Percentiles rank a stretch among this genome's conserved stretches.
These are phyloP conservation scores for Otocyon megalotis DNA, from an alignment of 2,113 vertebrate species.

Conservation along the genomic window DNA sequence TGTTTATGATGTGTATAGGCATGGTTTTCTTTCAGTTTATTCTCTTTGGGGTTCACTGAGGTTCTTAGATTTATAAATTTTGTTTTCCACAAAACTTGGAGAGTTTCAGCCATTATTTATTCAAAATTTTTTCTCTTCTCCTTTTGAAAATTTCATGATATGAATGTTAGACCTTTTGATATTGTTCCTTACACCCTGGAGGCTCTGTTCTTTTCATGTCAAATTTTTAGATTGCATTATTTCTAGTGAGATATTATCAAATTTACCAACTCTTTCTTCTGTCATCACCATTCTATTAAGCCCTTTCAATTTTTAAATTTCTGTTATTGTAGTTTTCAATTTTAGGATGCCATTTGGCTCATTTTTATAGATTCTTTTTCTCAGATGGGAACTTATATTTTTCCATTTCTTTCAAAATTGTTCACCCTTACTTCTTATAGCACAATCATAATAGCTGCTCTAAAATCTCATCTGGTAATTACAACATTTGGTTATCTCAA, in stretches of 20 bases:
- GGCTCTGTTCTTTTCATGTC: neutral
- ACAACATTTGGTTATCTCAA: neutral
- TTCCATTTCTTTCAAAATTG: conserved; percentile 3
- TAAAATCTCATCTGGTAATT: neutral
- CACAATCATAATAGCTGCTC: neutral
- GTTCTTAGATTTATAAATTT: neutral
- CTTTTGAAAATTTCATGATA: neutral
- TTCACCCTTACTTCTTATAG: neutral
- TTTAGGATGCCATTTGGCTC: neutral
- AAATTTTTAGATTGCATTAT: neutral
- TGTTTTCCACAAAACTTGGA: neutral
- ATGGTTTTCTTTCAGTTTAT: conserved; percentile 7
- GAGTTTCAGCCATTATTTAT: neutral
- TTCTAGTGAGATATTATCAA: neutral
- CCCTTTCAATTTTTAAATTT: neutral
- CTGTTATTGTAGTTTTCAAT: neutral
- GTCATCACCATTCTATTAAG: neutral
- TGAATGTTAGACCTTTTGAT: neutral
- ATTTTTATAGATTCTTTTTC: neutral
- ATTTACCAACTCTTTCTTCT: neutral
- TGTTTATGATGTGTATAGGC: neutral
- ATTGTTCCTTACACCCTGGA: neutral
- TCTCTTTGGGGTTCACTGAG: neutral
- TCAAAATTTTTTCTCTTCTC: neutral
- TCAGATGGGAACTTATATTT: neutral